Evolutionary conservation across 2,797 vertebrate genomes (phyloP).

Genomic region (Darevskia nairensis): DNA sequence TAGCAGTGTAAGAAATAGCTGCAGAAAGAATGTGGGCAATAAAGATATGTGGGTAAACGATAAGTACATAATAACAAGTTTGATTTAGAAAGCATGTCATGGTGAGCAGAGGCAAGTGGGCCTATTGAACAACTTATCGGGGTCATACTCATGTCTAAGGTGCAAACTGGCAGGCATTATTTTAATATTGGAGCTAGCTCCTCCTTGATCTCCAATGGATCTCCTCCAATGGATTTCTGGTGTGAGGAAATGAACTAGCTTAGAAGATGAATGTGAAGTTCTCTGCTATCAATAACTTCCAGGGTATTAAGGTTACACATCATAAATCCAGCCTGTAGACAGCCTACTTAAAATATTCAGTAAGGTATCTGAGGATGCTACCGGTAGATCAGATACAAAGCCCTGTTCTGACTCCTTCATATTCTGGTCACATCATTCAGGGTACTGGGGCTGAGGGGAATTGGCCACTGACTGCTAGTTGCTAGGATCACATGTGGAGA

Average conservation of each 20-base stretch:
- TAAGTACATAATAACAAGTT: slow-evolving; percentile 28
- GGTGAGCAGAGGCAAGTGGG: neutral
- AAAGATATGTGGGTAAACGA: slow-evolving; percentile 30
- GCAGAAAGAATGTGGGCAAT: slow-evolving; percentile 51
- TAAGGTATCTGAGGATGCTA: neutral
- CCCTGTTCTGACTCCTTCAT: neutral
- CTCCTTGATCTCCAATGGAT: neutral
- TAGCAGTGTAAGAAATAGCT: slow-evolving; percentile 49
- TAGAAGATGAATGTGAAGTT: neutral
- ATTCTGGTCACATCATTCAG: neutral
- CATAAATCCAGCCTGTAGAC: neutral
- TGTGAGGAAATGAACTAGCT: neutral
- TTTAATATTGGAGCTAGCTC: neutral
- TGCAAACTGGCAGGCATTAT: neutral
- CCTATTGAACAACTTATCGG: slow-evolving; percentile 15
- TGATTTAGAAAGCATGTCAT: slow-evolving; percentile 29
- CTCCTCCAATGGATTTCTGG: neutral
- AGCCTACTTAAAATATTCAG: neutral
- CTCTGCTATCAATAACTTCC: neutral
- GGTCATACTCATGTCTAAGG: neutral
- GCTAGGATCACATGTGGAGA: no score
- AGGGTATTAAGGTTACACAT: neutral
- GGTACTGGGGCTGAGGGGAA: no score
- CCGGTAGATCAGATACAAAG: neutral
- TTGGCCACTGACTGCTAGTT: no score